Percentiles rank a stretch among this genome's conserved stretches.
phyloP scores from a whole-genome alignment of 2,888 invertebrate genomes.

The Eumerus sabulonum region DNA sequence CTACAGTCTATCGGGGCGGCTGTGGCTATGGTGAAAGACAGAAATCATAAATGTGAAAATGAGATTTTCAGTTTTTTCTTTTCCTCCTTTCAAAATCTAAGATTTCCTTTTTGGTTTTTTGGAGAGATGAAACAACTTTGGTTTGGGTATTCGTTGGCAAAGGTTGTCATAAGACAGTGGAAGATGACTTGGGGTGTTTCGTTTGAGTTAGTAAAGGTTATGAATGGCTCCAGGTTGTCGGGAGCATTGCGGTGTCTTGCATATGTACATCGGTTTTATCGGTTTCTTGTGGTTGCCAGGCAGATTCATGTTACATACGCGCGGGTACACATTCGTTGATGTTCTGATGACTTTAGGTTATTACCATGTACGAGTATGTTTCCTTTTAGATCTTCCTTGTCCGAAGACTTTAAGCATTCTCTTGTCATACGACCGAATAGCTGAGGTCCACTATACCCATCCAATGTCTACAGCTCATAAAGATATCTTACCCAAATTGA shows the following conservation, averaged over 20 bases:
- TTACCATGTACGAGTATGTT: too few species aligned
- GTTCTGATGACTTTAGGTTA: too few species aligned
- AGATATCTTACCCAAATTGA: too few species aligned
- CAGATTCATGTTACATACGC: not conserved
- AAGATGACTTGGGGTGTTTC: constrained; percentile 5
- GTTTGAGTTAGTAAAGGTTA: constrained; percentile 45
- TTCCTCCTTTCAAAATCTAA: too few species aligned
- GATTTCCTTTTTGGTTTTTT: constrained; percentile 21
- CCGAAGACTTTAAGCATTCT: too few species aligned
- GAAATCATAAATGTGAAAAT: constrained; percentile 66
- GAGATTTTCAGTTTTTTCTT: constrained; percentile 51
- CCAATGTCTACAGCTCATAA: too few species aligned
- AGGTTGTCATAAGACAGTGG: constrained; percentile 47
- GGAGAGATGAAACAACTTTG: constrained; percentile 6
- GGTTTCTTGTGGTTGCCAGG: constrained; percentile 48
- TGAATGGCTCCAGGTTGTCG: constrained; percentile 68
- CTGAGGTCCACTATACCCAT: too few species aligned
- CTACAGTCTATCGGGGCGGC: not conserved
- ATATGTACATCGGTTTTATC: not conserved
- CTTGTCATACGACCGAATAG: too few species aligned
- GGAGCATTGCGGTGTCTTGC: constrained; percentile 52
- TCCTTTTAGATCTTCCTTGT: too few species aligned
- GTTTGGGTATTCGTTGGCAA: too few species aligned
- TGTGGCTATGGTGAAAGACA: constrained; percentile 16
- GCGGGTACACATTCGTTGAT: too few species aligned